A percentile compares a stretch with the other conserved stretches of the same genome.
These are phyloP conservation scores for Helleia helle DNA, from an alignment of 2,888 invertebrate species.

Conservation along the genomic window DNA sequence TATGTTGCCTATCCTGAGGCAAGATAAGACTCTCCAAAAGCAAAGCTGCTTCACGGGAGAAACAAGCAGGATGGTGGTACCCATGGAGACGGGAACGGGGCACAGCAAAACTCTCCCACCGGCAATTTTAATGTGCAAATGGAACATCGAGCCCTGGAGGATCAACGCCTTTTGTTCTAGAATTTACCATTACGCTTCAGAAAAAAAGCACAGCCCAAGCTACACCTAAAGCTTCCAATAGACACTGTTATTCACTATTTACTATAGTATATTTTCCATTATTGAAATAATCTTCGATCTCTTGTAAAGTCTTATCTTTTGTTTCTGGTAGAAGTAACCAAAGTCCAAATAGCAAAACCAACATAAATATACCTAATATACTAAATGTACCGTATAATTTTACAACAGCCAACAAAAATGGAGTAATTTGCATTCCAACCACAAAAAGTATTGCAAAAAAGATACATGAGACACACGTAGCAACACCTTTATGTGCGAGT, in stretches of 20 bases:
- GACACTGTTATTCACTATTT: neutral
- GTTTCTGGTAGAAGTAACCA: constrained; percentile 10
- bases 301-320: constrained; percentile 11
- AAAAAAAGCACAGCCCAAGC: no score
- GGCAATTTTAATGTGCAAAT: no score
- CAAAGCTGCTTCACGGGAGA: no score
- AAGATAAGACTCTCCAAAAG: no score
- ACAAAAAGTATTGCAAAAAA: neutral
- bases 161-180: no score
- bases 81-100: no score
- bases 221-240: no score
- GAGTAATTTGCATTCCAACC: constrained; percentile 2
- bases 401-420: neutral
- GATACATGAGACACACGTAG: neutral
- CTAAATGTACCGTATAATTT: constrained; percentile 2
- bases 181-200: no score
- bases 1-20: no score
- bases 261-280: constrained; percentile 3
- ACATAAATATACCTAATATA: neutral
- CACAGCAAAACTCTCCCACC: no score
- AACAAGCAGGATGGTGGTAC: no score
- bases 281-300: constrained; percentile 12
- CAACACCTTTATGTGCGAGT: constrained; percentile 1
- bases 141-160: no score
- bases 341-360: neutral